Conservation (phyloP, 1,140 invertebrate species). For the Bombyx mandarina region DNA sequence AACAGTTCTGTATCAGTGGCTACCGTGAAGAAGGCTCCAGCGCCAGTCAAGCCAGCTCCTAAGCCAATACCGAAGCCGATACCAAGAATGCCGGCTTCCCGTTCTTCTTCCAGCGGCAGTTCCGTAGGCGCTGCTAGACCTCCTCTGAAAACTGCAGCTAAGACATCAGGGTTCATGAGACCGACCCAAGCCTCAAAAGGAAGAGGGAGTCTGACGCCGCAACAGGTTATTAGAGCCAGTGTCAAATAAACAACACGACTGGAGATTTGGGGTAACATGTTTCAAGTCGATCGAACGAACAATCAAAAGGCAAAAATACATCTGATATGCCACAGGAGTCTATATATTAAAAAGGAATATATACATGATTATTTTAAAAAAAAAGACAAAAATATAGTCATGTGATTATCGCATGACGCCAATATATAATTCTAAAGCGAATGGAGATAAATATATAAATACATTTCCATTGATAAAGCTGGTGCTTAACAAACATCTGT, state of each 20-base stretch:
- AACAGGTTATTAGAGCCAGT: slow-evolving; percentile 30
- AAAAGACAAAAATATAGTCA: too few relatives aligned
- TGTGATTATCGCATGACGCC: too few relatives aligned
- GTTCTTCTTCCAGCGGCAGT: slow-evolving; percentile 81
- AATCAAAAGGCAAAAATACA: too few relatives aligned
- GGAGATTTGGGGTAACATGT: too few relatives aligned
- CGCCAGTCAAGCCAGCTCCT: slow-evolving; percentile 36
- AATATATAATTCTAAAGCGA: too few relatives aligned
- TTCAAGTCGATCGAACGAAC: too few relatives aligned
- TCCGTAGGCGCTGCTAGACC: slow-evolving; percentile 72
- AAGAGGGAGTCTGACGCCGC: slow-evolving; percentile 32
- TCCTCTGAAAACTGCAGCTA: slow-evolving; percentile 35
- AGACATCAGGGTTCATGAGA: slow-evolving; percentile 72
- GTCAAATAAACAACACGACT: slow-evolving; percentile 29
- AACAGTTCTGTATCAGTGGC: slow-evolving; percentile 86
- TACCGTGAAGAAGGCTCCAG: slow-evolving; percentile 79
- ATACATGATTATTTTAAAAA: too few relatives aligned
- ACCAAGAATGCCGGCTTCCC: slow-evolving; percentile 74
- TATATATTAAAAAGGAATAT: too few relatives aligned
- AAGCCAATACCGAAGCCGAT: slow-evolving; percentile 53
- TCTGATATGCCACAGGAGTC: too few relatives aligned
- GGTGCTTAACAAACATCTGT: too few relatives aligned
- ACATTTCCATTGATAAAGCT: too few relatives aligned
- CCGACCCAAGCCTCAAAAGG: slow-evolving; percentile 70
- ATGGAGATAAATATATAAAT: too few relatives aligned